Base-by-base conservation (phyloP, 2,113 vertebrate genomes). In the Henicopernis longicauda region DNA sequence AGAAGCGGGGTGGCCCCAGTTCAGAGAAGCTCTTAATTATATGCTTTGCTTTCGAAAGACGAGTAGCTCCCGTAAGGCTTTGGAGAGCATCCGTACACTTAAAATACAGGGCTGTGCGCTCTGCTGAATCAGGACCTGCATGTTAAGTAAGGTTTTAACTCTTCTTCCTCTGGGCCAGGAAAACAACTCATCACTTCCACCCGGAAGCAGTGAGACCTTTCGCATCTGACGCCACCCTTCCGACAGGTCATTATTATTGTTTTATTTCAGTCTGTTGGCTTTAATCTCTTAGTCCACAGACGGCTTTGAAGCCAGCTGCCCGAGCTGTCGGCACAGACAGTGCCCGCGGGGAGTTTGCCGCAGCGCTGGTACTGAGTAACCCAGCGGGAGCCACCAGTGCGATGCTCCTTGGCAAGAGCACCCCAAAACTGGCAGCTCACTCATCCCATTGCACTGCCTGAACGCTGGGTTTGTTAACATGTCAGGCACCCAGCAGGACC, bases 321-420 rank as follows among this genome's bases (percentile, higher is more conserved):
- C 1, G 0, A 57, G 67, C n/a, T 1, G 0, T 2, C 42, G 77
- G 58, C 54, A 49, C 69, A 44, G 62, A 26, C 3, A 3, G 4
- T 8, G 47, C 32, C 58, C 29, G 1, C 0, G 0, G 31, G 18
- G 49, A 26, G 16, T 16, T 31, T 27, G 34, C 11, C 2, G 3
- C 18, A 4, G 57, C 4, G 1, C 23, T 22, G 52, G 71, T 3
- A 32, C 34, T 3, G 7, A 50, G 36, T 4, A 34, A 38, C 32
- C 18, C 5, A 4, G 21, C 31, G 34, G 45, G 11, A 67, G 27
- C 14, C 7, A 3, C 6, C 57, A 34, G 44, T 3, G 3, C 1
- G 0, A 10, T 10, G 9, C 10, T 79, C 25, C 54, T 80, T 38
- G 40, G 38, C 3, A 19, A n/a, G 36, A 45, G 36, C 52, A 34